Evolutionary conservation across 2,113 vertebrate genomes (phyloP).

Genomic region (Grus americana): DNA sequence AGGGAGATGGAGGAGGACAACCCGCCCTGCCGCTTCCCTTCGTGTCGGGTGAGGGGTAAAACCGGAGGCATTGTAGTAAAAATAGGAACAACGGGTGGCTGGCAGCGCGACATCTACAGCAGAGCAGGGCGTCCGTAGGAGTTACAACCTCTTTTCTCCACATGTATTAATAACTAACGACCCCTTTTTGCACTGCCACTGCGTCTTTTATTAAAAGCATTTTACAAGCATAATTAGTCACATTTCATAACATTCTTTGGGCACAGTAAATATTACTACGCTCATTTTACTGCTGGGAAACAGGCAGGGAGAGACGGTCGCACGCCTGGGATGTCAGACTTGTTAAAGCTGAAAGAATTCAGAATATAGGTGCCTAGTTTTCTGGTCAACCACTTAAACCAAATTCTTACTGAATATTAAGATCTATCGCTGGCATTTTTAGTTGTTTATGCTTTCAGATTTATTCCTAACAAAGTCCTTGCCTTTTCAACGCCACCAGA

Average conservation of each 20-base stretch:
- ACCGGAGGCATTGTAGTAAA: rapidly evolving
- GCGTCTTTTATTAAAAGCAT: background rate
- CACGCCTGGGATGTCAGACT: rapidly evolving
- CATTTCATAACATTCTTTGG: background rate
- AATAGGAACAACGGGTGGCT: background rate
- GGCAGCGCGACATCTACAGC: rapidly evolving
- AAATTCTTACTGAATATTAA: background rate
- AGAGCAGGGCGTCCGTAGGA: rapidly evolving
- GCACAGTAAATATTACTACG: rapidly evolving
- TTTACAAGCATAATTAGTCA: background rate
- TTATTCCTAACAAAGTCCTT: background rate
- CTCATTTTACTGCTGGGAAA: background rate
- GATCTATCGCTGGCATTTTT: background rate
- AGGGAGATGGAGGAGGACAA: rapidly evolving
- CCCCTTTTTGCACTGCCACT: rapidly evolving
- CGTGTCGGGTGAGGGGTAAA: background rate
- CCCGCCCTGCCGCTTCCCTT: too few relatives aligned
- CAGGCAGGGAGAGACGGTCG: rapidly evolving
- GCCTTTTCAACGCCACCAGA: background rate
- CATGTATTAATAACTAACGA: rapidly evolving
- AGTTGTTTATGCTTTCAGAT: background rate
- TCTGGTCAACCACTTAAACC: background rate
- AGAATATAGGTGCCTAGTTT: background rate
- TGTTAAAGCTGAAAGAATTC: background rate
- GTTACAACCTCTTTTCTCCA: background rate